A percentile compares a stretch with the other conserved stretches of the same genome.
These are phyloP conservation scores for Corythornis madagascariensis DNA, from an alignment of 2,113 vertebrate genomes.

Conservation along the genomic window DNA sequence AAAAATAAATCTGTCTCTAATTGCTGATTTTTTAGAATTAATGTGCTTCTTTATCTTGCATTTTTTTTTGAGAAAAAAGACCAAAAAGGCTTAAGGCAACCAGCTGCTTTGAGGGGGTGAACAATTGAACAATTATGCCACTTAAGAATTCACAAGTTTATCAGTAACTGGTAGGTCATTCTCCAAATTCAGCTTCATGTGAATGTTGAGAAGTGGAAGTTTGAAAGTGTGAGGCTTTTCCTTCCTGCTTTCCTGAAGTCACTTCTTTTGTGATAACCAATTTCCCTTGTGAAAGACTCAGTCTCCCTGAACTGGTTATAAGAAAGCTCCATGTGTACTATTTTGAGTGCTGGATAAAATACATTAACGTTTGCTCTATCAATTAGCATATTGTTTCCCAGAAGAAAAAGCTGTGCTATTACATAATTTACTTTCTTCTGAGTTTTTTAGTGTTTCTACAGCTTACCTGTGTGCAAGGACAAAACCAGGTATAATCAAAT, in stretches of 20 bases:
- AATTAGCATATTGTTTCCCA: background rate
- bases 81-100: background rate
- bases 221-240: rapidly evolving
- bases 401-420: background rate
- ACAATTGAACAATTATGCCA: background rate
- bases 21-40: background rate
- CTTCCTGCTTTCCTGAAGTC: background rate
- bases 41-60: background rate
- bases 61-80: background rate
- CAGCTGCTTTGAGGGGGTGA: background rate
- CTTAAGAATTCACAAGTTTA: background rate
- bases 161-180: background rate
- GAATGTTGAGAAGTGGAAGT: background rate
- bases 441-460: background rate
- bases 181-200: background rate
- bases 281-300: background rate
- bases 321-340: background rate
- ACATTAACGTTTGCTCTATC: background rate
- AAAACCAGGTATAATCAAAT: background rate
- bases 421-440: background rate
- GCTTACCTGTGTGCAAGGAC: background rate
- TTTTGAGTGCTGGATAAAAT: background rate
- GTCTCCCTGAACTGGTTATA: background rate
- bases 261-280: background rate
- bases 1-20: background rate